Evolutionary conservation across 2,113 vertebrate species (phyloP), one percentile per base, ranked within the genome.

Genomic region (Speoplatyrhinus poulsoni): DNA sequence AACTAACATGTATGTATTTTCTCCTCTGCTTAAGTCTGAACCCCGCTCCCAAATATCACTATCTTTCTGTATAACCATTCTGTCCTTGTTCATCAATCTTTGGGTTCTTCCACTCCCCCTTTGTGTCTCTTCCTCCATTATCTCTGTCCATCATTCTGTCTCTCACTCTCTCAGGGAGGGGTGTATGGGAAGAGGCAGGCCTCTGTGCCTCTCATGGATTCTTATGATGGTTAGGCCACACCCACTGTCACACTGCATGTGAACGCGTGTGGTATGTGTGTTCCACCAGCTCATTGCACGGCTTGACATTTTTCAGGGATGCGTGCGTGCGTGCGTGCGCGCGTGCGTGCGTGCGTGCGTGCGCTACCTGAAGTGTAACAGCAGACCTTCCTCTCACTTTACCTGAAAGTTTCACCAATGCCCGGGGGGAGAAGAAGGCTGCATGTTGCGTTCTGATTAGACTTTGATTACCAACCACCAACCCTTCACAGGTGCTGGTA

Each of bases 141-240:
- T 6, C 3, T 63, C 67, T 55, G 62, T n/a, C 32, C 36, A 32
- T 56, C 47, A 46, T 11, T 69, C 61, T 68, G 32, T 70, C 12
- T 76, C 36, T 75, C 55, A 80, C 60, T 77, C 60, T 73, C 87
- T 81, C 80, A 93, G 93, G 90, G 93, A 85, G 92, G 83, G 84
- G 86, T 90, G 85, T 91, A 90, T 91, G 91, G 87, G 82, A 86
- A 89, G 83, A 90, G 89, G 77, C 88, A 89, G 82, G 90, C 88
- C 61, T 90, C 91, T 80, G 67, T 92, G 90, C 92, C 91, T 90
- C 87, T 93, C 63, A 69, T 91, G 87, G 92, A 93, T 86, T 90
- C 92, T 84, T 93, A 92, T 75, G 92, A 93, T 88, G 93, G 93
- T 93, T 93, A 93, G 93, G 83, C 89, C 64, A 82, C 91, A 84